Evolutionary conservation across 2,888 invertebrate genomes (phyloP), one percentile per base, ranked within the genome.

Genomic region (Sphinx pinastri): DNA sequence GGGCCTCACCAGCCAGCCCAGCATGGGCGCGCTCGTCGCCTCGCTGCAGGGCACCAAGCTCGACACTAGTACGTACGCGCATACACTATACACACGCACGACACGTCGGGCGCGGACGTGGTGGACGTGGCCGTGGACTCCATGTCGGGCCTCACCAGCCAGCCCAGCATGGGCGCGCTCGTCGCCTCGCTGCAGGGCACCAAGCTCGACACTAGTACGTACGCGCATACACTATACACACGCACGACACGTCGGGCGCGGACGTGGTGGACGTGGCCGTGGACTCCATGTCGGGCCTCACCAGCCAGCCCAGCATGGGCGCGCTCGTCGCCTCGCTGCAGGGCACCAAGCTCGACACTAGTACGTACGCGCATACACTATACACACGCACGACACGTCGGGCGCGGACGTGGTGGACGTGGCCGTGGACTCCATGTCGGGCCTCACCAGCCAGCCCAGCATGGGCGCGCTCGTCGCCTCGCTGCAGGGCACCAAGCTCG

Each of bases 111-210:
- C 45, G 99, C 99, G 0, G 99, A 99, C 93, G 97, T 98, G 7
- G 98, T 99, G 0, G 99, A 99, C 88, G 99, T 98, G 11, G 99
- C 99, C 14, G 99, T 99, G 0, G 99, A 99, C 90, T 97, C 99
- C 77, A 99, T 99, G 99, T 99, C 99, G 12, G 99, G 99, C 25
- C 96, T 99, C 95, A 99, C 99, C 0, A 98, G 98, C 71, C 99
- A 99, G 91, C 99, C 99, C 19, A 98, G 98, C 77, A 99, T 99
- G 99, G 99, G 99, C n/a, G 99, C 99, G 0, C 81, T 99, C 2
- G 99, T 99, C 0, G 99, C 99, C 0, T 97, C 97, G 38, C 94
- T 99, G 70, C 96, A 96, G 86, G 95, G 96, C 73, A 95, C 96
- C 0, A 82, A 88, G 0, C 87, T 94, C 0, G 96, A 97, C 74